A percentile compares a stretch with the other conserved stretches of the same genome.
phyloP scores from a whole-genome alignment of 2,888 invertebrate species.

The Dorcus hopei region DNA sequence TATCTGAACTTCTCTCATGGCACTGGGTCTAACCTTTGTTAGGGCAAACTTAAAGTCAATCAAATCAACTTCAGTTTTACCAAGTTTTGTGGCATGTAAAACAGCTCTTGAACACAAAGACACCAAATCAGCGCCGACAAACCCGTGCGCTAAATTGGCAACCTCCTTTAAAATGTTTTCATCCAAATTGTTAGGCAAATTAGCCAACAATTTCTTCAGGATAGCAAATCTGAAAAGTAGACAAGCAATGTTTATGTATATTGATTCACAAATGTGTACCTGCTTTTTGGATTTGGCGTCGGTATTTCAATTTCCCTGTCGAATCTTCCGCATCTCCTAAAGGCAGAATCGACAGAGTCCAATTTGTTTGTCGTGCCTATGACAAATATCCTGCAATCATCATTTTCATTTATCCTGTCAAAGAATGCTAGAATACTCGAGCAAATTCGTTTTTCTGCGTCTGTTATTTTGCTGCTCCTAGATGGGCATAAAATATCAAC shows the following conservation, averaged over 20 bases:
- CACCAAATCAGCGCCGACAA: slow-evolving; percentile 84
- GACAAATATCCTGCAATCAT: slow-evolving; percentile 58
- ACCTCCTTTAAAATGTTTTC: slow-evolving; percentile 59
- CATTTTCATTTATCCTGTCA: slow-evolving; percentile 50
- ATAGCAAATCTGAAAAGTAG: slow-evolving; percentile 59
- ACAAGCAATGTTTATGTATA: slow-evolving; percentile 1
- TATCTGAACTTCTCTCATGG: slow-evolving; percentile 85
- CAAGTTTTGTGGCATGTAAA: slow-evolving; percentile 57
- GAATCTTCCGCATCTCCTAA: slow-evolving; percentile 76
- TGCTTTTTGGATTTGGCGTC: slow-evolving; percentile 64
- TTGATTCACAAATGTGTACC: slow-evolving; percentile 19
- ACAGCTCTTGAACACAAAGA: slow-evolving; percentile 74
- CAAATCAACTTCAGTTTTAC: slow-evolving; percentile 32
- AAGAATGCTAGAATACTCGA: slow-evolving; percentile 61
- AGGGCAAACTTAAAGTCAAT: slow-evolving; percentile 64
- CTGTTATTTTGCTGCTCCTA: slow-evolving; percentile 56
- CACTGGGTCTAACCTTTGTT: slow-evolving; percentile 76
- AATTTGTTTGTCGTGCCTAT: slow-evolving; percentile 76
- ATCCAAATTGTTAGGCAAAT: slow-evolving; percentile 56
- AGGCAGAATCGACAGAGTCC: slow-evolving; percentile 69
- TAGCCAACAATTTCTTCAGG: slow-evolving; percentile 60
- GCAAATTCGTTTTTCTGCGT: slow-evolving; percentile 71
- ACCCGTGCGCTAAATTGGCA: slow-evolving; percentile 78
- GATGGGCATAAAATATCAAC: slow-evolving; percentile 76
- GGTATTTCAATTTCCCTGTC: slow-evolving; percentile 80